Base-by-base conservation (phyloP, 2,797 vertebrate species). In the Enteromius afrohamiltoni region DNA sequence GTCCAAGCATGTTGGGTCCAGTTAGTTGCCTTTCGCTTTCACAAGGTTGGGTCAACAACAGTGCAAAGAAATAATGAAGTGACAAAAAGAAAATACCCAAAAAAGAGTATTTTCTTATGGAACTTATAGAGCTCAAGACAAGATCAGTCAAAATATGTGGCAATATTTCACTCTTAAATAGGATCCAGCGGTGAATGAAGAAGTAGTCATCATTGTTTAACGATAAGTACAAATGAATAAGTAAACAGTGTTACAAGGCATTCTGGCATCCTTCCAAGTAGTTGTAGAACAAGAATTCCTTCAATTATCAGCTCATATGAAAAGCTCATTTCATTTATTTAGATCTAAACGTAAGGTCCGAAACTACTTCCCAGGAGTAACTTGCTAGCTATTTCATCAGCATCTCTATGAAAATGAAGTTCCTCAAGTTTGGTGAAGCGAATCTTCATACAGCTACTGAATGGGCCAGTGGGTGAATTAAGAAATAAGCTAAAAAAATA, bases 391-490 rank as follows among this genome's bases (percentile, higher is more conserved):
- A 67, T 53, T 75, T 67, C 16, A 65, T 65, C 53, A 64, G 55
- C 49, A 51, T 40, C 29, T 62, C 62, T 75, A 75, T 82, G 69
- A 75, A 82, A 75, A 74, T 75, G 2, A 65, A 47, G 53, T 34
- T 17, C 6, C 31, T 64, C 3, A 53, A 1, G n/a, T 37, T 75
- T 65, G 55, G 40, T 29, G 19, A 80, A 45, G 58, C 3, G 3
- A 51, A 31, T 17, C 58, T 40, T 53, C 4, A 19, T 29, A 31
- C 55, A 70, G 5, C 5, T 29, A 40, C 23, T 29, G 53, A 81
- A 81, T 70, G 19, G 53, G 11, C 7, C 19, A 73, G 53, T 71
- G 47, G 40, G 55, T 73, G 40, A 62, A 82, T 29, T 82, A 71
- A 40, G 23, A 82, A 82, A 82, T 67, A 65, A 19, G 42, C 37